These are phyloP conservation scores for Gastrophryne carolinensis DNA, from an alignment of 2,797 vertebrate genomes.

Conservation along the genomic window DNA sequence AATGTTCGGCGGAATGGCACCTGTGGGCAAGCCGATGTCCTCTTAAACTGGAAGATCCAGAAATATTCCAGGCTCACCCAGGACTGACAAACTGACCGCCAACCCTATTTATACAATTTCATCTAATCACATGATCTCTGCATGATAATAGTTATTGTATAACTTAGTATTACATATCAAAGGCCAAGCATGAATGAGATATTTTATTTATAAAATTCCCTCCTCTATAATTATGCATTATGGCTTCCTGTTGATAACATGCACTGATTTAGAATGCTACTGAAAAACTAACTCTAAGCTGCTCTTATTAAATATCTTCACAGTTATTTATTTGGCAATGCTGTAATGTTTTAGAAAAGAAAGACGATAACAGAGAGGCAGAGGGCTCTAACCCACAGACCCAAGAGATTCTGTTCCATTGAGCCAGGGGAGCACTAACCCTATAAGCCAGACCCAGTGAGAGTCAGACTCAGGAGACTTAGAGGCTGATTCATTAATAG, in stretches of 20 bases:
- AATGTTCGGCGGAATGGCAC: slow-evolving; percentile 1
- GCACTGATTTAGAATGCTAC: slow-evolving; percentile 4
- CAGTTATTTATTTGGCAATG: neutral
- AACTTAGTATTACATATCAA: neutral
- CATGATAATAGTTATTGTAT: neutral
- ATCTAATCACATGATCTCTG: neutral
- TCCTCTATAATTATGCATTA: slow-evolving; percentile 15
- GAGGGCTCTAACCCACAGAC: too few relatives aligned
- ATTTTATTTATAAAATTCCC: neutral
- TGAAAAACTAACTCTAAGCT: neutral
- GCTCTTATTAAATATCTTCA: neutral
- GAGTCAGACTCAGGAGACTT: too few relatives aligned
- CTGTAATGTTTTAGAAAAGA: neutral
- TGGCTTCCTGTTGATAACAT: slow-evolving; percentile 1
- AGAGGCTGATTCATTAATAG: too few relatives aligned
- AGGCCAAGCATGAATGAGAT: slow-evolving; percentile 14
- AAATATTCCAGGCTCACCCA: neutral
- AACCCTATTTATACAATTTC: neutral
- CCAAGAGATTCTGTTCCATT: too few relatives aligned
- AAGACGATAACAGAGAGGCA: too few relatives aligned
- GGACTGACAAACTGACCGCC: neutral
- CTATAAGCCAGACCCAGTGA: too few relatives aligned
- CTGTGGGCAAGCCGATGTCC: neutral
- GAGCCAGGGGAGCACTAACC: too few relatives aligned
- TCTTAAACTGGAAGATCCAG: neutral